Conservation (phyloP, 2,888 invertebrate species). For the Spodoptera exigua region DNA sequence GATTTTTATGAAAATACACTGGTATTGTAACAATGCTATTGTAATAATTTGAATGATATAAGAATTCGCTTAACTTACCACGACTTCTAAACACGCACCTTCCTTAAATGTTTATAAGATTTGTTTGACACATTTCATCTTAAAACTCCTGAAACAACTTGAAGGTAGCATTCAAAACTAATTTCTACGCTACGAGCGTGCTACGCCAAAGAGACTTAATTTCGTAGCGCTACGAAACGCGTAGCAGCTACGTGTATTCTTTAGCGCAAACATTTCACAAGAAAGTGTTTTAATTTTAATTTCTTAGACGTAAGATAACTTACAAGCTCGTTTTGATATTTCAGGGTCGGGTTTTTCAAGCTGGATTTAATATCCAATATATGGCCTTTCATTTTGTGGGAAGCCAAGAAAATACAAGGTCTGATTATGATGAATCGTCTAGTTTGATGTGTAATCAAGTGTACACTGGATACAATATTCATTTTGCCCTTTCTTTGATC, state of each 20-base stretch:
- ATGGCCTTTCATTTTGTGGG: no score
- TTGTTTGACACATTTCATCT: not conserved
- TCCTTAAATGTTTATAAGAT: no score
- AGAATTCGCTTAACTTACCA: no score
- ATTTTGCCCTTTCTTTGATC: constrained; percentile 20
- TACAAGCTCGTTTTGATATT: constrained; percentile 28
- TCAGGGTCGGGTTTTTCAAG: constrained; percentile 18
- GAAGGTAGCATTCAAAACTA: constrained; percentile 25
- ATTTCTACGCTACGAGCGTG: constrained; percentile 25
- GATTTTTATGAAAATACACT: no score
- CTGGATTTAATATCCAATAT: constrained; percentile 13
- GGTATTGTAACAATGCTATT: no score
- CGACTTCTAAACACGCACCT: no score
- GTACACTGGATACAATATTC: constrained; percentile 35
- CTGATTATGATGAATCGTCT: no score
- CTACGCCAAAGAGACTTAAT: constrained; percentile 43
- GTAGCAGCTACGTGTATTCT: constrained; percentile 38
- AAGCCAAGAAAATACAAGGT: no score
- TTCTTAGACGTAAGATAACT: constrained; percentile 30
- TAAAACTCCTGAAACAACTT: not conserved
- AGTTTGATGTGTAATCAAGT: constrained; percentile 4
- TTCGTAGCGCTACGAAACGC: constrained; percentile 39
- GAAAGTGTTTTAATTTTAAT: constrained; percentile 53
- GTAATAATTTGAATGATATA: no score
- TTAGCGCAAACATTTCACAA: constrained; percentile 21